Evolutionary conservation across 2,797 vertebrate species (phyloP).

Genomic region (Bradypus variegatus): DNA sequence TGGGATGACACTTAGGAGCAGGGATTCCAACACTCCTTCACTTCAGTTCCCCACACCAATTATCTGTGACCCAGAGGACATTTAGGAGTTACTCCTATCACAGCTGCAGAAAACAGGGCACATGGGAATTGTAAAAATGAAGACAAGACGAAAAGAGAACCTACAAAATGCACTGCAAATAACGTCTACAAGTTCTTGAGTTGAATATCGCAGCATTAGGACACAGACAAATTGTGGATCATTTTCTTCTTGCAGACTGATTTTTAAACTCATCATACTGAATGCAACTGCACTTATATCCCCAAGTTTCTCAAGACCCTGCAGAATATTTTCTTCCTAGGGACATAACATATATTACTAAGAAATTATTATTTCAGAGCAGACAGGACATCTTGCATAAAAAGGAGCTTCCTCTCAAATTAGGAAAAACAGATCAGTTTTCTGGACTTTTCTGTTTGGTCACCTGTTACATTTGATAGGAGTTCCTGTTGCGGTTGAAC

Average conservation of each 20-base stretch:
- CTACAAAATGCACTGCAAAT: not conserved
- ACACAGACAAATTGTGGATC: not conserved
- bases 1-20: not conserved
- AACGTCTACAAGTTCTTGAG: not conserved
- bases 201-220: not conserved
- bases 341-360: not conserved
- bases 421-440: not conserved
- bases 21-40: not conserved
- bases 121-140: not conserved
- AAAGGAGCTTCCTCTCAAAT: not conserved
- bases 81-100: slow-evolving; percentile 33
- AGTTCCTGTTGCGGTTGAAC: too few relatives aligned
- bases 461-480: not conserved
- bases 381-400: not conserved
- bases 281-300: not conserved
- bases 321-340: not conserved
- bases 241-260: not conserved
- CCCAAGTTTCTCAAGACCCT: not conserved
- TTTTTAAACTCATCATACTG: not conserved
- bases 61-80: slow-evolving; percentile 38
- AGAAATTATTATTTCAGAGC: too few relatives aligned
- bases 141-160: not conserved
- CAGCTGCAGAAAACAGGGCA: not conserved
- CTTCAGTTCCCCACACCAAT: not conserved
- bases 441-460: not conserved